Evolutionary conservation across 1,140 invertebrate genomes (phyloP), one percentile per base, ranked within the genome.

Genomic region (Nebria ingens): DNA sequence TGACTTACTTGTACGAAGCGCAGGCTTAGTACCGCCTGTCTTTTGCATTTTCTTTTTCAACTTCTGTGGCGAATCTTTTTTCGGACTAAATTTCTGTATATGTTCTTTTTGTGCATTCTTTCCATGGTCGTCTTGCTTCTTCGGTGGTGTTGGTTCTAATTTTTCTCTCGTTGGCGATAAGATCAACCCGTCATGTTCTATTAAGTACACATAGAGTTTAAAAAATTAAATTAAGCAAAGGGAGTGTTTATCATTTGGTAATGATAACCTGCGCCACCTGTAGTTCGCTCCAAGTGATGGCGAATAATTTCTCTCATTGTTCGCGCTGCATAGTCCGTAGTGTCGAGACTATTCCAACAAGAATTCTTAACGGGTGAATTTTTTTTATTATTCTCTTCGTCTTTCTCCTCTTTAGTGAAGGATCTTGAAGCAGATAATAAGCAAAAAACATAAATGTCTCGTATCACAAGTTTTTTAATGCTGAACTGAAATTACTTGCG

Each of bases 351-450:
- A 12, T 17, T 45, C 15, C 40, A 12, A 45, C 17, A 17, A 12
- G 40, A 17, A 53, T 68, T 66, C 70, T 84, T 85, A 63, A 81
- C 82, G 34, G 84, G 83, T 21, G 77, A 79, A 13, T 77, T 83
- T 68, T 89, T 88, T 61, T 85, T 86, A 63, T 86, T 87, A 68
- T 86, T 87, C 69, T 91, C 89, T 61, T 87, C 85, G 55, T 91
- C 88, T 67, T 91, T 91, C 65, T 91, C 88, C 66, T 90, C 88
- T 64, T 91, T 88, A 53, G 87, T 87, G 62, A 89, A 82, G 52
- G 84, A 83, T 71, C 84, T 86, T 45, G 4, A 45, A 67, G 4
- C 45, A 21, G 21, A 53, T 15, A 42, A n/a, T 54, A 51, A 49
- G 2, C 38, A 38, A 29, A 56, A 4, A 45, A 59, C 19, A n/a